Evolutionary conservation across 1,140 invertebrate species (phyloP).

Genomic region (Dreissena rostriformis): DNA sequence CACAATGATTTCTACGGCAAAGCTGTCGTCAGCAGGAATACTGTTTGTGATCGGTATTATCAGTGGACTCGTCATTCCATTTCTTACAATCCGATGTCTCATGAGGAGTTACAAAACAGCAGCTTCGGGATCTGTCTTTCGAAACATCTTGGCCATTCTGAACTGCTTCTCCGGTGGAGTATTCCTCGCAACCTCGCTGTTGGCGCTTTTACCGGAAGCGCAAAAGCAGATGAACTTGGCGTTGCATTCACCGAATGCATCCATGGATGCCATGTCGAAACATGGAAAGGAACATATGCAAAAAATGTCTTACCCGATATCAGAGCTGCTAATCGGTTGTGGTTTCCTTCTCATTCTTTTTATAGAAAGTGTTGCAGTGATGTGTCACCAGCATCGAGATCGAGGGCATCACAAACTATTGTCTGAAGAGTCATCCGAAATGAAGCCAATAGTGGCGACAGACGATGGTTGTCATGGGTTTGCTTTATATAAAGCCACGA

Average conservation of each 20-base stretch:
- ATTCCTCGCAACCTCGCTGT: conserved; percentile 83
- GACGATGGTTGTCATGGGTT: too few relatives aligned
- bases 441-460: too few relatives aligned
- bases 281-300: too few relatives aligned
- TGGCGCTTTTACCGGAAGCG: conserved; percentile 83
- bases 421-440: too few relatives aligned
- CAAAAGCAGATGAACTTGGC: conserved; percentile 72
- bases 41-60: conserved; percentile 30
- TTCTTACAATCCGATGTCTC: conserved; percentile 5
- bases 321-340: conserved; percentile 75
- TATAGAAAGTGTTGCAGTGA: conserved; percentile 82
- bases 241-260: not conserved
- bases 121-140: not conserved
- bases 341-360: conserved; percentile 84
- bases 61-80: conserved; percentile 23
- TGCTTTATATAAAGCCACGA: too few relatives aligned
- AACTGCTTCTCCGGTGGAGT: conserved; percentile 84
- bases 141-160: conserved; percentile 48
- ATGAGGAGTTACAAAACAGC: not conserved
- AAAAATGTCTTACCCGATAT: conserved; percentile 53
- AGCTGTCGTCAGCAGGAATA: conserved; percentile 14
- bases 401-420: not conserved
- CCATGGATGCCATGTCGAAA: not conserved
- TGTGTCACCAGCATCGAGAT: conserved; percentile 17
- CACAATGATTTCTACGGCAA: conserved; percentile 28